Evolutionary conservation across 2,797 vertebrate species (phyloP), one percentile per base, ranked within the genome.

Genomic region (Pygocentrus nattereri): DNA sequence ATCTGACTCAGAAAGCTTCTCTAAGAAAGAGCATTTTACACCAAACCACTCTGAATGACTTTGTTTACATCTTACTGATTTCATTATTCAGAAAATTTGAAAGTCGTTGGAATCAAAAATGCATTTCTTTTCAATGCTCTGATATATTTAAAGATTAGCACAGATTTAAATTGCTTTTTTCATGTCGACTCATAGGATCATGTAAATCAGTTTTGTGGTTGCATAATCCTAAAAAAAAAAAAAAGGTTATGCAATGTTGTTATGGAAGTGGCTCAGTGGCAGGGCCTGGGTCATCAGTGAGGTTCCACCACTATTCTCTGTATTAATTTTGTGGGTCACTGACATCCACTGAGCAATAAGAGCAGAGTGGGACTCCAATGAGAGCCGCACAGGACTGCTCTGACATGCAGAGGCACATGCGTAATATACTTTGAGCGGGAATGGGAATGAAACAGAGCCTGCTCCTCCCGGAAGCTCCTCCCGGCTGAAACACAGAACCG

Each of bases 401-500:
- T 1, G 56, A 13, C n/a, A 38, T 21, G 59, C 19, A 15, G 47
- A 59, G 54, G 41, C 2, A 16, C 34, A 71, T n/a, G 21, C 52
- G n/a, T 79, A 34, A 71, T 62, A 79, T 59, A 38, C 49, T 78
- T 34, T 15, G 23, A 47, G 18, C 27, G 10, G 18, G 64, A 38
- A 21, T 18, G n/a, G 12, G 31, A 38, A 41, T 52, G 38, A 72
- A 71, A 52, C 30, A 21, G 13, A 69, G 54, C 10, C 58, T 4
- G 6, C 31, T 79, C 69, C 30, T n/a, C n/a, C n/a, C n/a, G n/a
- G n/a, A n/a, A n/a, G 6, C 31, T 79, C 69, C n/a, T 49, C 31
- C 50, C 12, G 1, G 41, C 11, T 62, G 70, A 74, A 30, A 21
- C 23, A 68, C 16, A 44, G n/a, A 10, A 25, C 2, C 6, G 1